A percentile compares a stretch with the other conserved stretches of the same genome.
These are phyloP conservation scores for Halichoerus grypus DNA, from an alignment of 2,113 vertebrate species.

Conservation along the genomic window DNA sequence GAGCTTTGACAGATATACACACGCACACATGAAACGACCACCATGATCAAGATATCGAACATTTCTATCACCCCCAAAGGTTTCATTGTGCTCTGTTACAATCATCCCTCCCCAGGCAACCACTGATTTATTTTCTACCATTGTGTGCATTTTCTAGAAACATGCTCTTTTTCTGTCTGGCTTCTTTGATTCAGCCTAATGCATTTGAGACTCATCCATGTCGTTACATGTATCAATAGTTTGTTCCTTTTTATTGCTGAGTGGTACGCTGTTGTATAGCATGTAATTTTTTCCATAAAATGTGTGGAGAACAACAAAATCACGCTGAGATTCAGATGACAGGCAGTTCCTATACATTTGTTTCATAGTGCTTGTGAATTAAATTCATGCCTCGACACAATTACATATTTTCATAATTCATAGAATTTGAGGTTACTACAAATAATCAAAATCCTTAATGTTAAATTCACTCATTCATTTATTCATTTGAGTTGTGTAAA, in stretches of 20 bases:
- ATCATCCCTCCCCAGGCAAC: background rate
- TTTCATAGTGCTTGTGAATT: background rate
- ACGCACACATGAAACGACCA: background rate
- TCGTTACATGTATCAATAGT: background rate
- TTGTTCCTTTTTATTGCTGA: slow-evolving; percentile 5
- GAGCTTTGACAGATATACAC: background rate
- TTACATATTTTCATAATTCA: background rate
- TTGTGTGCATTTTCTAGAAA: slow-evolving; percentile 43
- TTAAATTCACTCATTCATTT: background rate
- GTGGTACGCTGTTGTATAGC: background rate
- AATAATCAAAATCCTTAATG: background rate
- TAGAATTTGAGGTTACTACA: background rate
- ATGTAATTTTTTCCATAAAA: slow-evolving; percentile 14
- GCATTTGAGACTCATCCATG: slow-evolving; percentile 12
- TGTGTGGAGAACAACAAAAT: background rate
- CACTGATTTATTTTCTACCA: slow-evolving; percentile 6
- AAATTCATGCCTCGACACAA: background rate
- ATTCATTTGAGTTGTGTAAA: background rate
- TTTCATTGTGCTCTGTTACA: slow-evolving; percentile 39
- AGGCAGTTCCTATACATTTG: background rate
- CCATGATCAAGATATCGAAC: background rate
- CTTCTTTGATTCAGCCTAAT: slow-evolving; percentile 37
- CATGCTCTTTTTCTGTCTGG: background rate
- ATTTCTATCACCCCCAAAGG: background rate
- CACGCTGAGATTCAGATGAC: background rate